These are phyloP conservation scores for Capromys pilorides DNA, from an alignment of 2,797 vertebrate genomes.

Conservation along the genomic window DNA sequence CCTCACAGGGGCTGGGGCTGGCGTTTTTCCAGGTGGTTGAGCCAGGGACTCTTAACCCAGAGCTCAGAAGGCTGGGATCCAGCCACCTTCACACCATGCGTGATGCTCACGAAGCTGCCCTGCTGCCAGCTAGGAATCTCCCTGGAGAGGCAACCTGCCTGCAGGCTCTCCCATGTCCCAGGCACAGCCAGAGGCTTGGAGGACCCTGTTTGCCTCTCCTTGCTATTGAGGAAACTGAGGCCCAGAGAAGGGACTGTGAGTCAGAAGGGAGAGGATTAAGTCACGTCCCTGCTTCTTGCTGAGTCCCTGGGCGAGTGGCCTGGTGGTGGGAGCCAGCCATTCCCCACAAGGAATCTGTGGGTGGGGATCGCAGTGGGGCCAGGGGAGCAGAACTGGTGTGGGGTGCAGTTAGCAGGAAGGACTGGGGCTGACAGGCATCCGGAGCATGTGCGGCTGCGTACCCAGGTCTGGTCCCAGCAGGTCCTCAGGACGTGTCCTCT, in stretches of 20 bases:
- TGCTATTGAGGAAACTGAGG: background rate
- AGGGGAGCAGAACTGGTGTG: background rate
- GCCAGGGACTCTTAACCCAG: background rate
- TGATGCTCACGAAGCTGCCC: background rate
- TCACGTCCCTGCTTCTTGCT: background rate
- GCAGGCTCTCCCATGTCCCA: background rate
- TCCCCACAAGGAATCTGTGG: background rate
- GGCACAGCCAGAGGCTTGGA: background rate
- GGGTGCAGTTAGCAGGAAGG: background rate
- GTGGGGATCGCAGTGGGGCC: background rate
- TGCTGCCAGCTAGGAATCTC: background rate
- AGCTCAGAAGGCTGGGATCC: background rate
- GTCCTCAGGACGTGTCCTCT: background rate
- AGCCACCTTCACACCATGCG: background rate
- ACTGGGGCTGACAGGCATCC: background rate
- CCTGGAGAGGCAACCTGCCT: background rate
- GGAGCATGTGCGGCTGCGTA: background rate
- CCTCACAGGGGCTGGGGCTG: background rate
- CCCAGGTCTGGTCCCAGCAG: background rate
- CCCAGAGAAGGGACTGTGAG: background rate
- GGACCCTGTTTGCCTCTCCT: background rate
- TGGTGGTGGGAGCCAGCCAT: background rate
- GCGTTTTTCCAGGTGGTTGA: background rate
- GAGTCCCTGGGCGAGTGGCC: background rate
- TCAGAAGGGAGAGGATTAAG: background rate